These are phyloP conservation scores for Corydoras sp. DNA, from an alignment of 2,113 vertebrate species.

Conservation along the genomic window DNA sequence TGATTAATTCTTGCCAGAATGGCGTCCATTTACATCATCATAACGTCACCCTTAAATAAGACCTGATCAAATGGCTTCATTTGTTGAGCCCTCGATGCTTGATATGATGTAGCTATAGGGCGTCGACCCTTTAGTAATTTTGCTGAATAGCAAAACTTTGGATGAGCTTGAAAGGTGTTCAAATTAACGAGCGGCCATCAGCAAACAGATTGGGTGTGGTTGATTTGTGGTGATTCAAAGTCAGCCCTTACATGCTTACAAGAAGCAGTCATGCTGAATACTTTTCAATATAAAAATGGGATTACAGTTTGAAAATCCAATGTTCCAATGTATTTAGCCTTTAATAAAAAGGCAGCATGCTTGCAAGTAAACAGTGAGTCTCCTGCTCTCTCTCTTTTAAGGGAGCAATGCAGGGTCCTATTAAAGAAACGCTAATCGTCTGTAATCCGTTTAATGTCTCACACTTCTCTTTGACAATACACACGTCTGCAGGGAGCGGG, in stretches of 20 bases:
- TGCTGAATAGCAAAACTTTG: slow-evolving; percentile 25
- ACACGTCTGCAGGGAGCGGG: slow-evolving; percentile 52
- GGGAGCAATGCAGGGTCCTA: slow-evolving; percentile 27
- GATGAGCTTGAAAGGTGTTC: slow-evolving; percentile 2
- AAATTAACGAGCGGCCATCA: slow-evolving; percentile 44
- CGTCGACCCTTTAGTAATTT: neutral
- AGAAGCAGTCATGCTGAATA: too few species aligned
- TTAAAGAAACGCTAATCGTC: slow-evolving; percentile 59
- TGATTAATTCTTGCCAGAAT: too few species aligned
- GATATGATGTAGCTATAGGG: slow-evolving; percentile 6
- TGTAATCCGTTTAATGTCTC: slow-evolving; percentile 74
- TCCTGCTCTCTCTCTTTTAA: neutral
- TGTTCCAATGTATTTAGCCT: neutral
- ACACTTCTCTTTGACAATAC: slow-evolving; percentile 63
- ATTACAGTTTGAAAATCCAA: neutral
- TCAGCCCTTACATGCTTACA: too few species aligned
- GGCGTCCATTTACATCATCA: too few species aligned
- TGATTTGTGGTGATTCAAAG: neutral
- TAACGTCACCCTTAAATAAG: too few species aligned
- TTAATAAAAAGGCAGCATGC: neutral
- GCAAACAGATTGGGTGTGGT: slow-evolving; percentile 16
- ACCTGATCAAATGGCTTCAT: neutral
- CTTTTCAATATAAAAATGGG: too few species aligned
- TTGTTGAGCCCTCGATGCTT: neutral
- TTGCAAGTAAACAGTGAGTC: slow-evolving; percentile 4